Conservation (phyloP, 2,113 vertebrate genomes). For the Malurus elegans region DNA sequence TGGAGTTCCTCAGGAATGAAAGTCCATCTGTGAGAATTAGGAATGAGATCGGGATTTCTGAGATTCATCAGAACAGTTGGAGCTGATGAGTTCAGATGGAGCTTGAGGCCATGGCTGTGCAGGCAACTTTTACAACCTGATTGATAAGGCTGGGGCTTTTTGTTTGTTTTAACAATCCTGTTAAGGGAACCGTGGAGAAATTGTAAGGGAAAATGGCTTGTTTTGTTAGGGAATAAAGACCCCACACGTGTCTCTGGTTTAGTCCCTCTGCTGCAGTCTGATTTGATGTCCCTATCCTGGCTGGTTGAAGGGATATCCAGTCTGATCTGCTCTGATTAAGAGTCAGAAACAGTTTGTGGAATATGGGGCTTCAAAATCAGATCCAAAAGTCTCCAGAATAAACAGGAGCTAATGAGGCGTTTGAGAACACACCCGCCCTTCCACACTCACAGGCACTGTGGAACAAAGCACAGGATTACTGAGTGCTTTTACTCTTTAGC, state of each 20-base stretch:
- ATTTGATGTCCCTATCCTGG: neutral
- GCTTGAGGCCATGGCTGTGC: neutral
- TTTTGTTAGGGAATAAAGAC: neutral
- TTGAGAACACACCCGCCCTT: neutral
- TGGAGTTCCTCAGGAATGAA: neutral
- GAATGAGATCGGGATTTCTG: neutral
- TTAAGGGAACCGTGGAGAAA: neutral
- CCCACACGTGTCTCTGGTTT: neutral
- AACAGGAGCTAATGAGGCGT: neutral
- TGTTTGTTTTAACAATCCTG: neutral
- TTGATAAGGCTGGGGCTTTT: accelerated
- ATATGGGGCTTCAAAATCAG: neutral
- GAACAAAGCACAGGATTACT: neutral
- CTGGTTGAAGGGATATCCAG: neutral
- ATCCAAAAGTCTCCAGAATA: neutral
- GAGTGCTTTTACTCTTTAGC: neutral
- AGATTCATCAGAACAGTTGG: neutral
- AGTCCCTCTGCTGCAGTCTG: neutral
- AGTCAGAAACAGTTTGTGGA: neutral
- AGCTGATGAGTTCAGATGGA: neutral
- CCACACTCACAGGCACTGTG: neutral
- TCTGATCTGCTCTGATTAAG: neutral
- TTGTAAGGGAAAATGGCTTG: neutral
- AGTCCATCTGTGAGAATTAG: neutral
- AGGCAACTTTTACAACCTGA: neutral